These are phyloP conservation scores for Melitaea cinxia DNA, from an alignment of 1,140 invertebrate genomes.

Conservation along the genomic window DNA sequence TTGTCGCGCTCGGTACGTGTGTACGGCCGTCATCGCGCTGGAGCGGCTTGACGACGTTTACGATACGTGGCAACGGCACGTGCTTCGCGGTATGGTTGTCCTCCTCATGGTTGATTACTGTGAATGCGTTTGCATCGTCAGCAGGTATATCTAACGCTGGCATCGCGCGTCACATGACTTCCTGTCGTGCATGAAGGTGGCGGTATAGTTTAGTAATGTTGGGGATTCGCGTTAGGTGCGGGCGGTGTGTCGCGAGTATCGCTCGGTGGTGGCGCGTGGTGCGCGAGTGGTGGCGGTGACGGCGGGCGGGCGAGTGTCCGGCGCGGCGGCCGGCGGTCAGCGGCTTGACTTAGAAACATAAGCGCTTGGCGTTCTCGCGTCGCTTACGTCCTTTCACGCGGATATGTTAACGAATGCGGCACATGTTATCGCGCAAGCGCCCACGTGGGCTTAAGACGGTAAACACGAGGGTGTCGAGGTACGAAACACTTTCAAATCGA, in stretches of 20 bases:
- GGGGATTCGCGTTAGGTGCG: not conserved
- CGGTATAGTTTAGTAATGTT: conserved; percentile 4
- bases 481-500: conserved; percentile 4
- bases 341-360: conserved; percentile 32
- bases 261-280: conserved; percentile 22
- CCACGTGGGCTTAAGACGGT: conserved; percentile 37
- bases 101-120: conserved; percentile 75
- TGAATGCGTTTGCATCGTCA: conserved; percentile 74
- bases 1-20: conserved; percentile 33
- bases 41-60: conserved; percentile 66
- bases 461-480: conserved; percentile 29
- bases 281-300: conserved; percentile 18
- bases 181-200: conserved; percentile 13
- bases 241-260: conserved; percentile 16
- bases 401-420: conserved; percentile 35
- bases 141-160: conserved; percentile 59
- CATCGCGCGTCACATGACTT: conserved; percentile 49
- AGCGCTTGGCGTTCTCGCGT: conserved; percentile 27
- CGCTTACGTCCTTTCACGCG: conserved; percentile 39
- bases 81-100: conserved; percentile 23
- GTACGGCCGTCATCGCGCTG: conserved; percentile 46
- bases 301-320: conserved; percentile 35
- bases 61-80: conserved; percentile 43
- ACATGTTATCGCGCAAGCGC: conserved; percentile 52
- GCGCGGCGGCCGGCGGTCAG: conserved; percentile 37